Evolutionary conservation across 2,888 invertebrate genomes (phyloP), one percentile per base, ranked within the genome.

Genomic region (Baronia brevicornis): DNA sequence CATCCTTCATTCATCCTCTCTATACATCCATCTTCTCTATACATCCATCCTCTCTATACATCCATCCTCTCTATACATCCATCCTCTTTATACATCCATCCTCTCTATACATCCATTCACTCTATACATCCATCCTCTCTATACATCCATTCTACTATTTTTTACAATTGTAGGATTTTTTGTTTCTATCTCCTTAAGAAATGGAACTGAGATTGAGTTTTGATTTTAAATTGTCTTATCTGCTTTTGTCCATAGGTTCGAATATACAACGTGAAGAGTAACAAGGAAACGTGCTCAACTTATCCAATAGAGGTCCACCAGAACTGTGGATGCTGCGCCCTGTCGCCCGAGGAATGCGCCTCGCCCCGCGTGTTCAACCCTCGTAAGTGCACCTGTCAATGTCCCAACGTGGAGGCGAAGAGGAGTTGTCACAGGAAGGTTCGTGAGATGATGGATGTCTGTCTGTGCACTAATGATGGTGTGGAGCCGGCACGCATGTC

Each of bases 371-470:
- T 78, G 42, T 77, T 60, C 60, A 78, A 75, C 44, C 73, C 77
- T 61, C 82, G 82, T 82, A 84, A 82, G 82, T 84, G 80, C 65
- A 51, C 70, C 65, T 82, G 82, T 55, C 75, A 77, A 60, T 84
- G 84, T 58, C 72, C 80, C 50, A 71, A 80, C 68, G 43, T 56
- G 49, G 67, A 70, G 41, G 77, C 78, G 40, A 68, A 77, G 48
- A 60, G 77, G 51, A 55, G 45, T 41, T 84, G 82, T 46, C 66
- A 72, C 50, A 66, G 51, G 55, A 67, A 84, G 84, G 84, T 84
- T 73, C 60, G 82, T 84, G 55, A 63, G 80, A 80, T 70, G 52
- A 73, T 78, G 82, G 82, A 82, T 84, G 82, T 82, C 64, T 84
- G 82, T 82, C 64, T 51, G 56, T 58, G 43, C 58, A 71, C 72